A percentile compares a stretch with the other conserved stretches of the same genome.
phyloP scores from a whole-genome alignment of 2,888 invertebrate genomes.

The Eurytoma californica region DNA sequence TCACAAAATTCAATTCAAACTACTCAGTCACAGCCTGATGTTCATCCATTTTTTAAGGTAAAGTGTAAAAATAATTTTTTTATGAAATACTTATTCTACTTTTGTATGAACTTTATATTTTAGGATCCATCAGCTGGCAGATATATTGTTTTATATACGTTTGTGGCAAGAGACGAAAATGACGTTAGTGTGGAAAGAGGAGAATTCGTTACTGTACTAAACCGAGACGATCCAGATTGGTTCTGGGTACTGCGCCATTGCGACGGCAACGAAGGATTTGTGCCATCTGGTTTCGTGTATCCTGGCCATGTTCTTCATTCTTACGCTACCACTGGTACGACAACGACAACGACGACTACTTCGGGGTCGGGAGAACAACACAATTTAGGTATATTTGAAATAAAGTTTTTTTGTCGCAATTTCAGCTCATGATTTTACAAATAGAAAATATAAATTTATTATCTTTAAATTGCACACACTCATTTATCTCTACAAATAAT shows the following conservation, averaged over 20 bases:
- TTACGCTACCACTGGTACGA: constrained; percentile 70
- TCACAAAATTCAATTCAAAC: constrained; percentile 77
- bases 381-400: constrained; percentile 65
- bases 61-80: background rate
- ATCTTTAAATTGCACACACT: background rate
- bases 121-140: constrained; percentile 89
- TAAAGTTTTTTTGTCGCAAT: constrained; percentile 17
- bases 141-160: constrained; percentile 94
- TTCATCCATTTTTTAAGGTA: constrained; percentile 80
- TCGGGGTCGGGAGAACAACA: constrained; percentile 67
- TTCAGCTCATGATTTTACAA: too few relatives aligned
- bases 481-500: constrained; percentile 1
- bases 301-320: constrained; percentile 79
- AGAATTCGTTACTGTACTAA: constrained; percentile 96
- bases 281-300: constrained; percentile 95
- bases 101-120: constrained; percentile 35
- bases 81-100: background rate
- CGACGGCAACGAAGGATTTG: constrained; percentile 96
- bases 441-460: background rate
- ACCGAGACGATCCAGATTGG: constrained; percentile 97
- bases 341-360: constrained; percentile 66
- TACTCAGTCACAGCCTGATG: constrained; percentile 76
- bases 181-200: constrained; percentile 95
- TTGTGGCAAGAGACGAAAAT: constrained; percentile 94
- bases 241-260: constrained; percentile 93